Evolutionary conservation across 2,797 vertebrate species (phyloP), one percentile per base, ranked within the genome.

Genomic region (Triplophysa bombifrons): DNA sequence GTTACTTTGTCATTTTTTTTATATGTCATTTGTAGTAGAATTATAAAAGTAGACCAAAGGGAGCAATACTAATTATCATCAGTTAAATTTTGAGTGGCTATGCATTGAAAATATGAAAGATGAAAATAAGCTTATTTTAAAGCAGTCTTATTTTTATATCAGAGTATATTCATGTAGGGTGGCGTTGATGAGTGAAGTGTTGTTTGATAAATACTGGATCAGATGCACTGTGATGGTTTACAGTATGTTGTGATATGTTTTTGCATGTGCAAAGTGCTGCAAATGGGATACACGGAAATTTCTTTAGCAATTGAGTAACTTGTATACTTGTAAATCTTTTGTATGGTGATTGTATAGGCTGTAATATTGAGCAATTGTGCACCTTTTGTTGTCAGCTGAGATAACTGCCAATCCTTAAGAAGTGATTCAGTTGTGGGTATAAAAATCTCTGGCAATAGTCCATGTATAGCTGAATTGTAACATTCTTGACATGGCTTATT

Each of bases 391-490:
- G 66, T 79, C 17, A 22, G 56, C 72, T 41, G 48, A 64, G n/a
- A 63, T 78, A 53, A 14, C 22, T 58, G 38, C 22, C 17, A 46
- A 38, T 61, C 10, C 50, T 38, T 25, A 69, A 63, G 44, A 61
- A 3, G 30, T 51, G 44, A 44, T 78, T 30, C 22, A 10, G 41
- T 55, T 64, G 30, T 65, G 46, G 34, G 50, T 44, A 61, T 71
- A 4, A 65, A 71, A 55, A 4, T 55, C 14, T 20, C n/a, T 89
- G 86, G 84, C 87, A 41, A 83, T 91, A 91, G 91, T 89, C 91
- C 88, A 90, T 89, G 51, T 75, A 76, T 76, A 72, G 86, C 88
- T 86, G 25, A 86, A 83, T 81, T 82, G 51, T 27, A 53, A 27
- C 12, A 56, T 73, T 66, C 25, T 38, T 80, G 61, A 80, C 69